Percentiles rank a stretch among this genome's conserved stretches.
Evolutionary conservation across 2,797 vertebrate genomes (phyloP).

Genomic region (Acanthis flammea): DNA sequence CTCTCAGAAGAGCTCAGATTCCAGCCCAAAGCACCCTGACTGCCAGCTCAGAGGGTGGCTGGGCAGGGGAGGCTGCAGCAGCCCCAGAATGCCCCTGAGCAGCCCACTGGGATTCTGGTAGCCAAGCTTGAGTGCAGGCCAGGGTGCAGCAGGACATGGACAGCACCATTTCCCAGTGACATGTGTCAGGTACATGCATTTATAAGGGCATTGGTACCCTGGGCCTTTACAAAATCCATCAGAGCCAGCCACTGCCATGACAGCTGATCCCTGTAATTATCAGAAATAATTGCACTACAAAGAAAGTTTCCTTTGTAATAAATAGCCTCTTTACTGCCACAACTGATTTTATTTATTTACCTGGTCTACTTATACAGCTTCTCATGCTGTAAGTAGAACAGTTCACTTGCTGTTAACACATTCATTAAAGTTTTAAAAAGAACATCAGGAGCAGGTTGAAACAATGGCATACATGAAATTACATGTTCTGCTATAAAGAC

Average conservation of each 20-base stretch:
- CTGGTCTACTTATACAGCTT: background rate
- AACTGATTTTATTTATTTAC: conserved; percentile 27
- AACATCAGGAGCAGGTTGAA: conserved; percentile 7
- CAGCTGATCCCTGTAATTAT: conserved; percentile 11
- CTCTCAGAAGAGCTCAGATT: background rate
- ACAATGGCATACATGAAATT: background rate
- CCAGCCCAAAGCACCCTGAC: background rate
- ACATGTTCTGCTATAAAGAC: background rate
- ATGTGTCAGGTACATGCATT: background rate
- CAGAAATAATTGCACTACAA: background rate
- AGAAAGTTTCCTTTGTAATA: background rate
- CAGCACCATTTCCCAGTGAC: background rate
- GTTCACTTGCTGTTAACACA: background rate
- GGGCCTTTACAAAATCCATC: background rate
- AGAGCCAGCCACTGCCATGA: background rate
- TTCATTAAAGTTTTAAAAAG: conserved; percentile 13
- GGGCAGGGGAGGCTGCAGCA: background rate
- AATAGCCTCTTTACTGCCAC: background rate
- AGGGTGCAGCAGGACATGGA: background rate
- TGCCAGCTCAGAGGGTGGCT: rapidly evolving
- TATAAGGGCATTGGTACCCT: background rate
- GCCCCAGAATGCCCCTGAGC: background rate
- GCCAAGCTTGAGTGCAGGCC: background rate
- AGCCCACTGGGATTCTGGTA: background rate
- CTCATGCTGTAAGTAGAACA: background rate